Evolutionary conservation across 2,888 invertebrate species (phyloP).

Genomic region (Agrochola circellaris): DNA sequence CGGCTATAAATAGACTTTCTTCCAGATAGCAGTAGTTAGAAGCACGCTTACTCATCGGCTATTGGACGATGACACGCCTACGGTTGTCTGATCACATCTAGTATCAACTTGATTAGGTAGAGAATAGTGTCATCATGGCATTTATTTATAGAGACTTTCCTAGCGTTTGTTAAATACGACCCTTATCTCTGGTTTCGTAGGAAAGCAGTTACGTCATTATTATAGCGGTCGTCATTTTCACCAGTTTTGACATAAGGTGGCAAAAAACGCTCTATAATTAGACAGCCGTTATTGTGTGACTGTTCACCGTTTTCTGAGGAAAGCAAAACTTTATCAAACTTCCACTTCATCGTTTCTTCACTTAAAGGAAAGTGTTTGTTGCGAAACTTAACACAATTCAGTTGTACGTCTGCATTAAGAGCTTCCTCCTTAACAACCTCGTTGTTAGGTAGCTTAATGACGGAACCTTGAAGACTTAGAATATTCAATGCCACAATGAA

Average conservation of each 20-base stretch:
- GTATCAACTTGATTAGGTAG: slow-evolving; percentile 23
- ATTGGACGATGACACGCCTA: slow-evolving; percentile 24
- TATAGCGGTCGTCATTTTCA: no score
- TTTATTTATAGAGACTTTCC: not conserved
- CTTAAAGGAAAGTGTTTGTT: not conserved
- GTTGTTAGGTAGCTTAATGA: not conserved
- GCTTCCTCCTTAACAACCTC: not conserved
- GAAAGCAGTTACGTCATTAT: no score
- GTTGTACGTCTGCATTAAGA: slow-evolving; percentile 5
- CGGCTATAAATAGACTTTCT: slow-evolving; percentile 48
- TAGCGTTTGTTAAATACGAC: not conserved
- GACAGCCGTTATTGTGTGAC: no score
- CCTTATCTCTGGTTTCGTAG: not conserved
- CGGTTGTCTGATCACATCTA: slow-evolving; percentile 20
- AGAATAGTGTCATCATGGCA: no score
- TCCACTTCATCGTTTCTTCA: not conserved
- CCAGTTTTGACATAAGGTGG: no score
- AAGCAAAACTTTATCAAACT: not conserved
- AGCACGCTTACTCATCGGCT: slow-evolving; percentile 32
- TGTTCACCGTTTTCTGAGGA: no score
- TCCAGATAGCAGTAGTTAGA: slow-evolving; percentile 21
- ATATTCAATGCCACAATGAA: not conserved
- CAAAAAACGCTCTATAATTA: no score
- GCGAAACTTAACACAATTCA: not conserved
- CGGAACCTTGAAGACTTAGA: slow-evolving; percentile 4